Percentiles rank a stretch among this genome's conserved stretches.
phyloP scores from a whole-genome alignment of 1,140 invertebrate genomes.

The Rhynchophorus ferrugineus region DNA sequence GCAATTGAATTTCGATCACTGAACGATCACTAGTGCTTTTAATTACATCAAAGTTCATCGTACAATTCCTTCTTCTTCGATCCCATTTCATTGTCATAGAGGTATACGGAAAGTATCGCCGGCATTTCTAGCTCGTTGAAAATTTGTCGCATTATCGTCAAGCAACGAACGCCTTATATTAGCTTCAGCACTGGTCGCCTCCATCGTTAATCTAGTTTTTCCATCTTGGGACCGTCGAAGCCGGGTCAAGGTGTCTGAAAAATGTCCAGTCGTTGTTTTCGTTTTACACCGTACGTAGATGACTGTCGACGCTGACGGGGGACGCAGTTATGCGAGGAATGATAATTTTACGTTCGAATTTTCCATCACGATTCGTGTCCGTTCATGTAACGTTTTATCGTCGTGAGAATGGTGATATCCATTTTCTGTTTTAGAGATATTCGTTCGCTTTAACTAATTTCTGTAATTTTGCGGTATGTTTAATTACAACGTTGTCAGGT shows the following conservation, averaged over 20 bases:
- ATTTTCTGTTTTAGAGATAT: too few relatives aligned
- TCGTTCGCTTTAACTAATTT: too few relatives aligned
- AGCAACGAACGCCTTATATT: conserved; percentile 3
- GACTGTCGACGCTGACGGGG: conserved; percentile 12
- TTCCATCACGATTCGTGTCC: conserved; percentile 9
- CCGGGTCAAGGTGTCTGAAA: conserved; percentile 24
- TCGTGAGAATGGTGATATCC: too few relatives aligned
- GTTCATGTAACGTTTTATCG: conserved; percentile 5
- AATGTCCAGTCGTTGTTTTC: conserved; percentile 17
- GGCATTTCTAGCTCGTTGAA: conserved; percentile 14
- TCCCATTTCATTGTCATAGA: not conserved
- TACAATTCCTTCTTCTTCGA: too few relatives aligned
- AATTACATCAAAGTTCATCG: too few relatives aligned
- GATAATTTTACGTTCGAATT: conserved; percentile 15
- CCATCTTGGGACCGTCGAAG: conserved; percentile 11
- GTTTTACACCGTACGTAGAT: conserved; percentile 5
- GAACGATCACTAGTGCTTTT: too few relatives aligned
- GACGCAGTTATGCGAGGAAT: conserved; percentile 12
- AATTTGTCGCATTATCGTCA: conserved; percentile 12
- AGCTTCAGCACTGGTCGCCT: conserved; percentile 2
- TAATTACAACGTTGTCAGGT: too few relatives aligned
- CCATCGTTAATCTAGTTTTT: conserved; percentile 20
- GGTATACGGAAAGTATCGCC: conserved; percentile 4
- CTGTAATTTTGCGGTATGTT: too few relatives aligned
- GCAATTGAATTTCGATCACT: too few relatives aligned